phyloP scores from a whole-genome alignment of 2,797 vertebrate species.

The Pachyuromys duprasi region DNA sequence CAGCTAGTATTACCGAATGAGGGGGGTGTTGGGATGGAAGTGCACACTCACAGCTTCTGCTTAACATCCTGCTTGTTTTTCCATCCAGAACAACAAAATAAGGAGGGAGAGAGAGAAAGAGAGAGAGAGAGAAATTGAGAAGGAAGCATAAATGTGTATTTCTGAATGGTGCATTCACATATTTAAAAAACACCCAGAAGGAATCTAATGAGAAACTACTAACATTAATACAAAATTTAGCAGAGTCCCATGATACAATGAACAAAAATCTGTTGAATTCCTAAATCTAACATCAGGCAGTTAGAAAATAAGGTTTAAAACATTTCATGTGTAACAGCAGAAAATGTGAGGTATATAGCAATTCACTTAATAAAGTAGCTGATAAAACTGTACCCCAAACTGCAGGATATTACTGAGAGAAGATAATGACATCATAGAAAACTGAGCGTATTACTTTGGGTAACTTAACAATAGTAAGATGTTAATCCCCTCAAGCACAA shows the following conservation, averaged over 20 bases:
- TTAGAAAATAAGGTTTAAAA: constrained; percentile 9
- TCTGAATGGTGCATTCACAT: not conserved
- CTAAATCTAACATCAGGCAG: not conserved
- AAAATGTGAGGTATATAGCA: not conserved
- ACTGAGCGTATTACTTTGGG: not conserved
- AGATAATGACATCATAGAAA: not conserved
- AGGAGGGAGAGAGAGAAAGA: not conserved
- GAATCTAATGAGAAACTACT: not conserved
- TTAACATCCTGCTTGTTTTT: not conserved
- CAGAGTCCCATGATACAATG: not conserved
- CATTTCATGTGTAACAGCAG: not conserved
- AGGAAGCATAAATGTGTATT: not conserved
- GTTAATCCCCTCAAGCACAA: not conserved
- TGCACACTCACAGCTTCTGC: not conserved
- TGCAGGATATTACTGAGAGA: not conserved
- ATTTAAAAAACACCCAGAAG: not conserved
- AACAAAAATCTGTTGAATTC: not conserved
- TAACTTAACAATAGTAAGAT: not conserved
- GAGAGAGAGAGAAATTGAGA: not conserved
- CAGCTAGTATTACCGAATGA: not conserved
- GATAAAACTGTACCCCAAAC: not conserved
- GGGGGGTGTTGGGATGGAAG: not conserved
- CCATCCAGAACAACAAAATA: not conserved
- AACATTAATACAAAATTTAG: constrained; percentile 16
- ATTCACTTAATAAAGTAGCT: not conserved